These are phyloP conservation scores for Thryonomys swinderianus DNA, from an alignment of 2,113 vertebrate genomes.

Conservation along the genomic window DNA sequence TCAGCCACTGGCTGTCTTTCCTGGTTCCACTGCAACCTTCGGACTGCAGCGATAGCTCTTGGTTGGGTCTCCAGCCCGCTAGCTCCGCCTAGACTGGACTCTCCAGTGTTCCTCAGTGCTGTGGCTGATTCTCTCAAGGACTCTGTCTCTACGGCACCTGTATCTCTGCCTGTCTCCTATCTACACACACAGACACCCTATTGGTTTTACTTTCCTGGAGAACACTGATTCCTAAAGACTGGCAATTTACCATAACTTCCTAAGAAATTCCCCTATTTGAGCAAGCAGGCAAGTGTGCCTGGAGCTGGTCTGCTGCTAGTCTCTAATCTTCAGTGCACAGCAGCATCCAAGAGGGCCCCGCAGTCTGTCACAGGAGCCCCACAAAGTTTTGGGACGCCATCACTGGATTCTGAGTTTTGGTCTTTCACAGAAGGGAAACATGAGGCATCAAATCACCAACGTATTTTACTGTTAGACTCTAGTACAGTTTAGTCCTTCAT, in stretches of 20 bases:
- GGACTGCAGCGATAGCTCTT: neutral
- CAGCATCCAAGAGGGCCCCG: neutral
- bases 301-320: too few relatives aligned
- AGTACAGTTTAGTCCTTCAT: neutral
- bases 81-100: neutral
- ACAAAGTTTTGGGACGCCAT: neutral
- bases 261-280: neutral
- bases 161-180: neutral
- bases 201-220: neutral
- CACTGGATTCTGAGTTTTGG: neutral
- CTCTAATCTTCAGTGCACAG: neutral
- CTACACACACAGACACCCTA: neutral
- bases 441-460: neutral
- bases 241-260: neutral
- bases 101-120: too few relatives aligned
- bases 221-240: neutral
- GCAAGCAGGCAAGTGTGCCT: neutral
- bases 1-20: neutral
- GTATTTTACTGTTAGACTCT: neutral
- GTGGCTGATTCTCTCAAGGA: too few relatives aligned
- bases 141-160: too few relatives aligned
- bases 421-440: neutral
- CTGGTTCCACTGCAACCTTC: neutral
- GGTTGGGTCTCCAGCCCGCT: neutral
- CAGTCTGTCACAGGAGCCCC: neutral